phyloP scores from a whole-genome alignment of 30 jellyfish, hydroid and myxozoan species.

The Catostylus mosaicus region DNA sequence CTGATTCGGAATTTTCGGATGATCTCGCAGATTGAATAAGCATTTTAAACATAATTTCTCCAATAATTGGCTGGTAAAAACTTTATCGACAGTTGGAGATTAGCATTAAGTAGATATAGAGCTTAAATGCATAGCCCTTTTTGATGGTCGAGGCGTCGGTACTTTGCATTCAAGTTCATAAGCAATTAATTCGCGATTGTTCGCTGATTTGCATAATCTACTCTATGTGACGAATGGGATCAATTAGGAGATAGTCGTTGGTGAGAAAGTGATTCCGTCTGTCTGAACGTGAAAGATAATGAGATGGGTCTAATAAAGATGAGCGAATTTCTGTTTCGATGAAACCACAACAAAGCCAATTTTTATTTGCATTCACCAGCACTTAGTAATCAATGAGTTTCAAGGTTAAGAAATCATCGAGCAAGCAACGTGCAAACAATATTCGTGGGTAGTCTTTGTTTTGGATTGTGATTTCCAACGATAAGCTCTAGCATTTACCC shows the following conservation, averaged over 20 bases:
- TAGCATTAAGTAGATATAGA: slow-evolving; percentile 27
- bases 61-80: slow-evolving; percentile 6
- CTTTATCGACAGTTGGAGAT: slow-evolving; percentile 1
- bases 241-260: not conserved
- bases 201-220: slow-evolving; percentile 21
- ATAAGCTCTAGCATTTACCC: too few relatives aligned
- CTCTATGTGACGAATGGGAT: slow-evolving; percentile 1
- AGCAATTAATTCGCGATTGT: slow-evolving; percentile 3
- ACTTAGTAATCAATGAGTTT: too few relatives aligned
- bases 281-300: not conserved
- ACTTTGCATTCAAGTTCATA: not conserved
- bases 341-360: too few relatives aligned
- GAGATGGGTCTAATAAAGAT: too few relatives aligned
- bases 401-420: too few relatives aligned
- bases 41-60: not conserved
- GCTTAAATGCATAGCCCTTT: slow-evolving; percentile 17
- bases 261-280: not conserved
- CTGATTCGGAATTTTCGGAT: not conserved
- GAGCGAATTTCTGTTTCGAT: too few relatives aligned
- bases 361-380: too few relatives aligned
- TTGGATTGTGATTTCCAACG: too few relatives aligned
- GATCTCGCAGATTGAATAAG: not conserved
- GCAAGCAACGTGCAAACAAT: too few relatives aligned
- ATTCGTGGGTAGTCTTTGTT: too few relatives aligned
- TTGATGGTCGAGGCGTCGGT: slow-evolving; percentile 12